Evolutionary conservation across 2,888 invertebrate genomes (phyloP), one percentile per base, ranked within the genome.

Genomic region (Alentia gelatinosa): DNA sequence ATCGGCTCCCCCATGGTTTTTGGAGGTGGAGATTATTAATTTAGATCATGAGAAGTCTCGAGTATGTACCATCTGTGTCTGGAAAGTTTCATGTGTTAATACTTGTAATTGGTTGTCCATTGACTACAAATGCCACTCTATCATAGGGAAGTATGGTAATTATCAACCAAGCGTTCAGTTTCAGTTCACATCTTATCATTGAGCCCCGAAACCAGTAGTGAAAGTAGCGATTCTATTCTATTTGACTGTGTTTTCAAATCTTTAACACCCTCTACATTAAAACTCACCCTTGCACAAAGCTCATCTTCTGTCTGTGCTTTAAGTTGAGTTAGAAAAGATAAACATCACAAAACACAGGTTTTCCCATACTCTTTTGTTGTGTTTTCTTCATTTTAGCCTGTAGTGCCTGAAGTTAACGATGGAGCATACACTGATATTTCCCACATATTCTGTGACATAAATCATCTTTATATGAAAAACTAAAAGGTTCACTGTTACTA

Each of bases 61-160:
- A 47, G 19, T 19, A 7, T 19, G 19, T 7, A 12, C 9, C 47
- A 47, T 47, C 7, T 47, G 19, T 47, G 47, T 12, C 47, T 47
- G 47, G 9, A 47, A 12, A 47, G 47, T 19, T 47, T 12, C 19
- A 12, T 47, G 56, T 4, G 19, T 56, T 15, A 1, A 90, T 26
- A 74, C 23, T n/a, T 15, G 3, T 40, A 90, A 40, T 23, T 90
- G 26, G 7, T 86, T 40, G 15, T 39, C 39, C 40, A 30, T 37
- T 7, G 30, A 37, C 26, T 42, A 3, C n/a, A n/a, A n/a, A n/a
- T 56, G 56, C 19, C 56, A 56, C n/a, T 56, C n/a, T 56, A 1
- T n/a, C 56, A n/a, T 56, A 56, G 56, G 56, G 56, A 56, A 56
- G 56, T 56, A 56, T 56, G 56, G 56, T 56, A 56, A 56, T n/a